Conservation (phyloP, 2,113 vertebrate species). For the Oncorhynchus tshawytscha region DNA sequence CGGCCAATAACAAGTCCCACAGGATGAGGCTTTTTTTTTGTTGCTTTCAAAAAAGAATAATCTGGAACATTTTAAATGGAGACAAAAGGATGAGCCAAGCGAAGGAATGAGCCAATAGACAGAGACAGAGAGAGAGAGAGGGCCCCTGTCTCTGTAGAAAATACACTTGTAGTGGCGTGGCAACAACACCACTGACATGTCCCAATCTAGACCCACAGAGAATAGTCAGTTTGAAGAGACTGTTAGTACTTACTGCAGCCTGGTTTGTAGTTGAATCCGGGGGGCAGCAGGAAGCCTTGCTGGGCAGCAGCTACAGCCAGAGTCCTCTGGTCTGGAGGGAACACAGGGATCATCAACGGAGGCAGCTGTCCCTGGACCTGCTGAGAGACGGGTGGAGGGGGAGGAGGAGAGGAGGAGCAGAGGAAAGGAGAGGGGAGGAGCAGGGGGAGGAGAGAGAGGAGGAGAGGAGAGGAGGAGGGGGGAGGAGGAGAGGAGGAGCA, state of each 20-base stretch:
- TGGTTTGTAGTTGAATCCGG: constrained; percentile 98
- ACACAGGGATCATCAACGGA: constrained; percentile 97
- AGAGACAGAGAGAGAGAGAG: constrained; percentile 57
- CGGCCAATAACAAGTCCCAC: constrained; percentile 64
- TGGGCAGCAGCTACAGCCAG: constrained; percentile 93
- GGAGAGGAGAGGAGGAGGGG: too few species aligned
- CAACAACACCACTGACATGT: too few species aligned
- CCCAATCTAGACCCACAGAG: too few species aligned
- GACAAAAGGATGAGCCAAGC: constrained; percentile 30
- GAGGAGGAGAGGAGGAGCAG: background rate
- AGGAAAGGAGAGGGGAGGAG: background rate
- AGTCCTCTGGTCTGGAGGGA: constrained; percentile 97
- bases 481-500: too few species aligned
- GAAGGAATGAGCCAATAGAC: constrained; percentile 32
- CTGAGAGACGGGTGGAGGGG: constrained; percentile 76
- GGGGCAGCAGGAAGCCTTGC: constrained; percentile 96
- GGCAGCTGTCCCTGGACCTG: constrained; percentile 99
- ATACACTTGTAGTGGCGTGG: background rate
- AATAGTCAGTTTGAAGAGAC: background rate
- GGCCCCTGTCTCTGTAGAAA: constrained; percentile 42
- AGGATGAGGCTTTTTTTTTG: constrained; percentile 67
- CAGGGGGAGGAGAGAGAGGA: too few species aligned
- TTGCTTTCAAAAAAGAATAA: constrained; percentile 25
- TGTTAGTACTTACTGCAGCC: constrained; percentile 90
- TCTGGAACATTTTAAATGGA: constrained; percentile 54